Percentiles rank a stretch among this genome's conserved stretches.
phyloP scores from a whole-genome alignment of 2,113 vertebrate genomes.

The Channa maculata region DNA sequence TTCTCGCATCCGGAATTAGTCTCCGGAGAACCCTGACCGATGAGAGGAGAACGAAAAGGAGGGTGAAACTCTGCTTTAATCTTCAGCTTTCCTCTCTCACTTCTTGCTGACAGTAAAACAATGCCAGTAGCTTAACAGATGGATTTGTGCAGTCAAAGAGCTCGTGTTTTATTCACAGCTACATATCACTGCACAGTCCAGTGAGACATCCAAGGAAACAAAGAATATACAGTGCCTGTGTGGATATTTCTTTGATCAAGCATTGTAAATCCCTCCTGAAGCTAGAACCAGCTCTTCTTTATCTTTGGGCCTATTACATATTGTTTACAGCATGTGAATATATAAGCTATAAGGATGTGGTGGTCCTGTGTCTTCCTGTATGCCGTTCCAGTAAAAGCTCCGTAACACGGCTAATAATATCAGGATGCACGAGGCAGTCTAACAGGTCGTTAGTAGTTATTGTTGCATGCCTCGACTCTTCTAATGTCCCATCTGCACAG shows the following conservation, averaged over 20 bases:
- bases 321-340: neutral
- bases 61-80: neutral
- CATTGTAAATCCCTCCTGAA: too few species aligned
- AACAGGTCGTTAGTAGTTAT: slow-evolving; percentile 92
- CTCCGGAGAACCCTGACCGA: slow-evolving; percentile 8
- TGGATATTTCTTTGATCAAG: too few species aligned
- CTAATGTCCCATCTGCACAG: neutral
- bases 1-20: neutral
- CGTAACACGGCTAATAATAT: slow-evolving; percentile 85
- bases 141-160: slow-evolving; percentile 3
- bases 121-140: neutral
- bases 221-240: too few species aligned
- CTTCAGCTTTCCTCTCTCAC: slow-evolving; percentile 3
- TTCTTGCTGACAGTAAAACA: neutral
- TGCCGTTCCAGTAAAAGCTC: slow-evolving; percentile 86
- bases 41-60: slow-evolving; percentile 1
- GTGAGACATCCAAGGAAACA: neutral
- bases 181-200: slow-evolving; percentile 1
- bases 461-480: neutral
- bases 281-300: too few species aligned
- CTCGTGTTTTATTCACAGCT: neutral
- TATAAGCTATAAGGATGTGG: slow-evolving; percentile 8
- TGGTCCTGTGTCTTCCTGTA: slow-evolving; percentile 6
- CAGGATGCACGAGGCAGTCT: slow-evolving; percentile 91
- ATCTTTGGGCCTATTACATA: neutral